Evolutionary conservation across 2,888 invertebrate species (phyloP).

Genomic region (Acleris laterana): DNA sequence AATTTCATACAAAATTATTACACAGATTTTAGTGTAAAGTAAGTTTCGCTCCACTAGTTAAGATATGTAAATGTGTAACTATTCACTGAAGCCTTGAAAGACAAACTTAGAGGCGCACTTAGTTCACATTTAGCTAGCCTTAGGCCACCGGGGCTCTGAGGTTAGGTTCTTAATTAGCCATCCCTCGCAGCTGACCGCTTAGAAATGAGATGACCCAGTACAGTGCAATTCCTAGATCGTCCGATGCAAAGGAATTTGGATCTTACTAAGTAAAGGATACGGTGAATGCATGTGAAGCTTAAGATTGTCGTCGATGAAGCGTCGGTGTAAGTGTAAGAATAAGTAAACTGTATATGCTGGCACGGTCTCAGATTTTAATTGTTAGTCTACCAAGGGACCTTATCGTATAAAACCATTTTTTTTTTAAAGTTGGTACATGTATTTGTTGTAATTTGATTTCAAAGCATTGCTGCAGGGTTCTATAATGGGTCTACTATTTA

Average conservation of each 20-base stretch:
- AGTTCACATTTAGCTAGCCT: slow-evolving; percentile 73
- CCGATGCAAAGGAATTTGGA: background rate
- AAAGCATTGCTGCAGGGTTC: too few relatives aligned
- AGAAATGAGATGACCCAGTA: slow-evolving; percentile 57
- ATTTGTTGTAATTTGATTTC: too few relatives aligned
- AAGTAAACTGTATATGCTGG: background rate
- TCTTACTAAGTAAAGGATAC: background rate
- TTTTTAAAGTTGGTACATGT: too few relatives aligned
- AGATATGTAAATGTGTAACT: slow-evolving; percentile 52
- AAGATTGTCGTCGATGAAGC: background rate
- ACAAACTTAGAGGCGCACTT: slow-evolving; percentile 70
- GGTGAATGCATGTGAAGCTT: background rate
- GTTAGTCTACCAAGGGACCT: too few relatives aligned
- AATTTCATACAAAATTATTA: slow-evolving; percentile 63
- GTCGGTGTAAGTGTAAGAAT: slow-evolving; percentile 1
- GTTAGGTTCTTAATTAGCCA: slow-evolving; percentile 80
- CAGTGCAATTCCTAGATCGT: slow-evolving; percentile 8
- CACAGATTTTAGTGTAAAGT: slow-evolving; percentile 41
- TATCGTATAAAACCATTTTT: too few relatives aligned
- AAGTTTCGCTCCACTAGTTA: slow-evolving; percentile 41
- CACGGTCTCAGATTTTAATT: too few relatives aligned
- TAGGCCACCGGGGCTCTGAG: slow-evolving; percentile 66
- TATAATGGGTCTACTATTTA: too few relatives aligned
- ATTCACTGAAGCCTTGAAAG: slow-evolving; percentile 59
- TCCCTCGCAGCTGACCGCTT: slow-evolving; percentile 77